Evolutionary conservation across 2,797 vertebrate genomes (phyloP).

Genomic region (Momotus momota): DNA sequence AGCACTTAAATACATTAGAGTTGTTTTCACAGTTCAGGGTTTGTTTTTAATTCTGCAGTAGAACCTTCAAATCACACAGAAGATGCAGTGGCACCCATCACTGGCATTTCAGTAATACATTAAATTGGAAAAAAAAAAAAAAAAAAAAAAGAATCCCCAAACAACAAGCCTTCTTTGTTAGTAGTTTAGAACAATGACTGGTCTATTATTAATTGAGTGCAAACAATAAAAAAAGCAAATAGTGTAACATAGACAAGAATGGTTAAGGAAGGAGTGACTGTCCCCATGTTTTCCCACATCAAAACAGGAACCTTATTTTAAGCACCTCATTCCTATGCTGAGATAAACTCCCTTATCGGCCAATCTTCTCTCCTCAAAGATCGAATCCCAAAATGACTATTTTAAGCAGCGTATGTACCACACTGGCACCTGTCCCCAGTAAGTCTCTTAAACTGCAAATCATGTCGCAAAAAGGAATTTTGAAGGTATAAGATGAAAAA

Average conservation of each 20-base stretch:
- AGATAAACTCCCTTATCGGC: neutral
- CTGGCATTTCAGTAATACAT: neutral
- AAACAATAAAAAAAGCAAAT: neutral
- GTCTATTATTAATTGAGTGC: neutral
- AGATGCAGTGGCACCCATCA: neutral
- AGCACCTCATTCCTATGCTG: neutral
- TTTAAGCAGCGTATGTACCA: neutral
- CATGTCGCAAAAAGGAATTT: neutral
- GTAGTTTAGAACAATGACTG: neutral
- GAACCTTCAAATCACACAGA: slow-evolving; percentile 5
- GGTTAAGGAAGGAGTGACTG: neutral
- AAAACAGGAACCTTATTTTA: neutral
- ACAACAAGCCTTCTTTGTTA: neutral
- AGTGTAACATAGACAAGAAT: neutral
- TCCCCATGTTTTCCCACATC: neutral
- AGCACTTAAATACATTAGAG: slow-evolving; percentile 1
- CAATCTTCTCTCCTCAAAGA: neutral
- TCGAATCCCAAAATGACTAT: neutral
- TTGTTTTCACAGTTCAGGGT: neutral
- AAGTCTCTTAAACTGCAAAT: neutral
- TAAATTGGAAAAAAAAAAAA: neutral
- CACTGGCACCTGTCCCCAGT: neutral
- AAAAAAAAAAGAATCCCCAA: neutral
- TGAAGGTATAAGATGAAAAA: neutral
- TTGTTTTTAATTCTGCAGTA: neutral